A percentile compares a stretch with the other conserved stretches of the same genome.
These are phyloP conservation scores for Ceyx margarethae DNA, from an alignment of 2,113 vertebrate genomes.

Conservation along the genomic window DNA sequence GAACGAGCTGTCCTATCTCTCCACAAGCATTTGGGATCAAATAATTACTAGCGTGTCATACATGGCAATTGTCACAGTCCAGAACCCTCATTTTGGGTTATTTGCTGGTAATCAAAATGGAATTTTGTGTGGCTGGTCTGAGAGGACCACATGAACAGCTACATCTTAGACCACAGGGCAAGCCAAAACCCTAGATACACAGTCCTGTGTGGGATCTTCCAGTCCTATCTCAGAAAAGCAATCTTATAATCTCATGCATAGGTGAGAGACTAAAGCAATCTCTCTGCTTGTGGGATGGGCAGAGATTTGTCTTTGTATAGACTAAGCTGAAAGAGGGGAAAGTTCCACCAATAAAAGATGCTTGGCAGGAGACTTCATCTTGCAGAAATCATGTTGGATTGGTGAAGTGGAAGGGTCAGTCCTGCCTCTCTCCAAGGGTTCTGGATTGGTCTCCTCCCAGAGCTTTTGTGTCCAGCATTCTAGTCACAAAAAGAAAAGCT, in stretches of 20 bases:
- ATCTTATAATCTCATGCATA: neutral
- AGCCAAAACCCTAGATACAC: neutral
- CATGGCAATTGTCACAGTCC: neutral
- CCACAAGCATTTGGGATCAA: neutral
- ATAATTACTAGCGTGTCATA: neutral
- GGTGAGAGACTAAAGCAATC: neutral
- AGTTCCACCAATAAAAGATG: neutral
- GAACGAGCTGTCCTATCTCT: neutral
- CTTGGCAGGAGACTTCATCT: neutral
- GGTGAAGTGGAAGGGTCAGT: neutral
- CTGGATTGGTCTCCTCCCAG: neutral
- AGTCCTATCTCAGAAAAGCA: neutral
- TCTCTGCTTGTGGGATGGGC: neutral
- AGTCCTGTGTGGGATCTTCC: neutral
- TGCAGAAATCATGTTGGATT: neutral
- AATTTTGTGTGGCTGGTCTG: neutral
- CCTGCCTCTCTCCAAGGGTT: neutral
- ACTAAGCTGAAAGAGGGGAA: neutral
- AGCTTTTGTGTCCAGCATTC: neutral
- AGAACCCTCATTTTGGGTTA: neutral
- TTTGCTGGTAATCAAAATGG: accelerated
- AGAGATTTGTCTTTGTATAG: neutral
- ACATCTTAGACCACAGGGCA: neutral
- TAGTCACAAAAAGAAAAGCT: neutral
- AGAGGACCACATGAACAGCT: neutral